A percentile compares a stretch with the other conserved stretches of the same genome.
Evolutionary conservation across 37 sponge, comb jelly and placozoan species (phyloP).

Genomic region (Crambe crambe): DNA sequence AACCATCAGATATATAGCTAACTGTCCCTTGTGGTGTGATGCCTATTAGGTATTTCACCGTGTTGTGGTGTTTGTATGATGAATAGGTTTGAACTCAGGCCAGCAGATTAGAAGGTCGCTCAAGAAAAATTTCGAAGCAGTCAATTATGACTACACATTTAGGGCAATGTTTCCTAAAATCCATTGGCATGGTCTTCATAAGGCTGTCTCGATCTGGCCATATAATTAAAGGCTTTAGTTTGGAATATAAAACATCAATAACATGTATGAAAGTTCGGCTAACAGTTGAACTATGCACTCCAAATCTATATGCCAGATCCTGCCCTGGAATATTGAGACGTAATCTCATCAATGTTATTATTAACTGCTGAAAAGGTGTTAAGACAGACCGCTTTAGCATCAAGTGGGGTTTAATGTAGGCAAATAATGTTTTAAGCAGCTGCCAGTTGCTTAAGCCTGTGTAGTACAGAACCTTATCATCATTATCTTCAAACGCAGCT

Average conservation of each 20-base stretch:
- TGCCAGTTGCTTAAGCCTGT: background rate
- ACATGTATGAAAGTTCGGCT: constrained; percentile 18
- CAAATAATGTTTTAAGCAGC: background rate
- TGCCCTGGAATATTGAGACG: constrained; percentile 21
- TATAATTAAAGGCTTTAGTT: constrained; percentile 44
- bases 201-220: constrained; percentile 64
- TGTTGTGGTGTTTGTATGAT: constrained; percentile 38
- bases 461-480: background rate
- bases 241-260: background rate
- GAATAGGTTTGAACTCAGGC: constrained; percentile 42
- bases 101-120: constrained; percentile 28
- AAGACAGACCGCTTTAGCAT: background rate
- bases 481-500: background rate
- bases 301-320: constrained; percentile 56
- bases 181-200: constrained; percentile 61
- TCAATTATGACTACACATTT: constrained; percentile 44
- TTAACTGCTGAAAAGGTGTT: constrained; percentile 31
- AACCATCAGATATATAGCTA: constrained; percentile 30
- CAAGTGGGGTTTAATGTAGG: background rate
- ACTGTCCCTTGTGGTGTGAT: constrained; percentile 59
- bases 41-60: constrained; percentile 39
- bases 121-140: constrained; percentile 48
- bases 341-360: constrained; percentile 35
- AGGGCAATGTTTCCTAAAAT: constrained; percentile 31
- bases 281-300: constrained; percentile 20